These are phyloP conservation scores for Luffia ferchaultella DNA, from an alignment of 2,888 invertebrate species.

Conservation along the genomic window DNA sequence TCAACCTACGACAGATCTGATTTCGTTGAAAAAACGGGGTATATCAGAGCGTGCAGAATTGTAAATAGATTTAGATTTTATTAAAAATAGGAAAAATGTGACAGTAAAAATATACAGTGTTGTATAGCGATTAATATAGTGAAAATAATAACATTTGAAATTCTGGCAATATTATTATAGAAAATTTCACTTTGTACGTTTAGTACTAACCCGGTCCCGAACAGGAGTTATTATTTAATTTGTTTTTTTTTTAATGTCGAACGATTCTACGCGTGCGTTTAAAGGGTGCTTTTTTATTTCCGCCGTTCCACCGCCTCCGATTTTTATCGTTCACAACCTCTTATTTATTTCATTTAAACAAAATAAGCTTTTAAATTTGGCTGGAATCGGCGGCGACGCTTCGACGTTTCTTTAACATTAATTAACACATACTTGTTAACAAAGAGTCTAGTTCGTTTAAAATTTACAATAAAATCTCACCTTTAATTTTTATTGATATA, in stretches of 20 bases:
- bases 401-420: conserved; percentile 35
- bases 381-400: conserved; percentile 38
- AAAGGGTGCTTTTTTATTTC: conserved; percentile 22
- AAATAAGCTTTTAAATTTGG: conserved; percentile 55
- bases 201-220: conserved; percentile 42
- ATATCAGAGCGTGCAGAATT: too few species aligned
- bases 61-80: too few species aligned
- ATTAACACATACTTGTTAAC: conserved; percentile 48
- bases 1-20: too few species aligned
- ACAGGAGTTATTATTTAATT: conserved; percentile 39
- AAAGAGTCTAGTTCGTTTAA: conserved; percentile 59
- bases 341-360: conserved; percentile 37
- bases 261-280: conserved; percentile 16
- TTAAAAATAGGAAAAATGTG: too few species aligned
- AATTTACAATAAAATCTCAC: conserved; percentile 44
- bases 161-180: background rate
- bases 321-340: conserved; percentile 46
- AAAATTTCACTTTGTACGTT: conserved; percentile 30
- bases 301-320: conserved; percentile 32
- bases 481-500: conserved; percentile 39
- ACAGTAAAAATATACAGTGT: too few species aligned
- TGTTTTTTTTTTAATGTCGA: conserved; percentile 35
- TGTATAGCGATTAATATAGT: too few species aligned
- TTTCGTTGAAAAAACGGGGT: too few species aligned
- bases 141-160: background rate